Conservation (phyloP, 1,140 invertebrate species). For the Trichonephila clavipes region DNA sequence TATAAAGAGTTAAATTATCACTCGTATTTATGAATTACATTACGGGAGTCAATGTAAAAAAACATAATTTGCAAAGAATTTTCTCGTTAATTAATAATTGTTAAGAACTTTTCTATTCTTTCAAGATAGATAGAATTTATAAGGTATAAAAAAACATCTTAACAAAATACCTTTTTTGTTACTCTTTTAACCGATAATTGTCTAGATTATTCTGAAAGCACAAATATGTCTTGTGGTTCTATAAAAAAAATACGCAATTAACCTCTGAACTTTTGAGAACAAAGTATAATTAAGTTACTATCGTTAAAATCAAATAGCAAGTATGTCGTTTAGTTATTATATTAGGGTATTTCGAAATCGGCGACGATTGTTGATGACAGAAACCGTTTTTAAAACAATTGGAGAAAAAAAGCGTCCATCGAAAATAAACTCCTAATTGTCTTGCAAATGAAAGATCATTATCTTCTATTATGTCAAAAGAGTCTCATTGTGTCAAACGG, state of each 20-base stretch:
- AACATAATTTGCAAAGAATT: too few relatives aligned
- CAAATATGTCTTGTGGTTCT: constrained; percentile 6
- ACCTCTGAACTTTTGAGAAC: constrained; percentile 54
- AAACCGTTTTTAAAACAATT: constrained; percentile 36
- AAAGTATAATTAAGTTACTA: constrained; percentile 56
- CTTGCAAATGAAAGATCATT: constrained; percentile 72
- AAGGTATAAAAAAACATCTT: background rate
- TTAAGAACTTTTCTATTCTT: background rate
- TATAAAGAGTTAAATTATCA: too few relatives aligned
- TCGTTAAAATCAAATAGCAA: constrained; percentile 56
- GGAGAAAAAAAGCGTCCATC: constrained; percentile 47
- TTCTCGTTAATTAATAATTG: too few relatives aligned
- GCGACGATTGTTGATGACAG: constrained; percentile 53
- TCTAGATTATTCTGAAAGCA: background rate
- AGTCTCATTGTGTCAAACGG: constrained; percentile 50
- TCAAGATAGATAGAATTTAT: background rate
- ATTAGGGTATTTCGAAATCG: constrained; percentile 58
- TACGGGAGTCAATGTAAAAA: too few relatives aligned
- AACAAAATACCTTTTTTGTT: background rate
- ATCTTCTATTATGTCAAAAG: constrained; percentile 68
- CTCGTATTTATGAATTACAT: too few relatives aligned
- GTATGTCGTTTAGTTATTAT: constrained; percentile 50
- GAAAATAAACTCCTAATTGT: constrained; percentile 64
- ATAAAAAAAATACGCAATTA: constrained; percentile 49
- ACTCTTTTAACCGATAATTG: background rate